A percentile compares a stretch with the other conserved stretches of the same genome.
These are phyloP conservation scores for Gymnopithys bicolor DNA, from an alignment of 2,797 vertebrate genomes.

Conservation along the genomic window DNA sequence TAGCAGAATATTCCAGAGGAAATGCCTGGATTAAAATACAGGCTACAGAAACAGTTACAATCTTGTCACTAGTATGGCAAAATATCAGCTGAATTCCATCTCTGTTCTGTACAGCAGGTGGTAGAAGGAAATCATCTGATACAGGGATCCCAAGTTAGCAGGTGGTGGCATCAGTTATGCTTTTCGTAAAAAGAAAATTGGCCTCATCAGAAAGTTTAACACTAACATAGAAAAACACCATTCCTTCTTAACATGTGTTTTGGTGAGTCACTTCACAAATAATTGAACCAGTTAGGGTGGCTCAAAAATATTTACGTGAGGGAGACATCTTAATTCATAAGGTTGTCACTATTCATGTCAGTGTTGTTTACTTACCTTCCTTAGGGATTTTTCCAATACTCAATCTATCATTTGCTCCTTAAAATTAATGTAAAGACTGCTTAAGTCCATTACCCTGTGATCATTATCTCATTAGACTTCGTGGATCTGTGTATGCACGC, in stretches of 20 bases:
- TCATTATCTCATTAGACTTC: neutral
- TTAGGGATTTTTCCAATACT: neutral
- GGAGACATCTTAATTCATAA: neutral
- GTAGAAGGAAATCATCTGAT: conserved; percentile 23
- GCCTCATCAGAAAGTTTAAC: neutral
- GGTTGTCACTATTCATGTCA: neutral
- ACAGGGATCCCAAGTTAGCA: conserved; percentile 23
- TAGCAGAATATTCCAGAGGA: neutral
- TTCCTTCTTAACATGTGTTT: neutral
- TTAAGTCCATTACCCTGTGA: no score
- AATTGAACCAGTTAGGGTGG: neutral
- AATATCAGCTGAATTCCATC: conserved; percentile 10
- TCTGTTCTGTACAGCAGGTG: conserved; percentile 1
- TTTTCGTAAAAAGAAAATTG: conserved; percentile 7
- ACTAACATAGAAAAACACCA: neutral
- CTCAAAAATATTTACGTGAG: neutral
- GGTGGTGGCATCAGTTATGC: conserved; percentile 30
- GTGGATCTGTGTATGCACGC: neutral
- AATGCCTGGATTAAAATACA: neutral
- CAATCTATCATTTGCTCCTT: neutral
- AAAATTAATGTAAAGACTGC: neutral
- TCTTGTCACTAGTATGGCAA: neutral
- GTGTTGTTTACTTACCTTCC: neutral
- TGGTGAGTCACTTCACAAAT: neutral
- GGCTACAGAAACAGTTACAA: neutral